phyloP scores from a whole-genome alignment of 1,140 invertebrate genomes.

The Triops longicaudatus region DNA sequence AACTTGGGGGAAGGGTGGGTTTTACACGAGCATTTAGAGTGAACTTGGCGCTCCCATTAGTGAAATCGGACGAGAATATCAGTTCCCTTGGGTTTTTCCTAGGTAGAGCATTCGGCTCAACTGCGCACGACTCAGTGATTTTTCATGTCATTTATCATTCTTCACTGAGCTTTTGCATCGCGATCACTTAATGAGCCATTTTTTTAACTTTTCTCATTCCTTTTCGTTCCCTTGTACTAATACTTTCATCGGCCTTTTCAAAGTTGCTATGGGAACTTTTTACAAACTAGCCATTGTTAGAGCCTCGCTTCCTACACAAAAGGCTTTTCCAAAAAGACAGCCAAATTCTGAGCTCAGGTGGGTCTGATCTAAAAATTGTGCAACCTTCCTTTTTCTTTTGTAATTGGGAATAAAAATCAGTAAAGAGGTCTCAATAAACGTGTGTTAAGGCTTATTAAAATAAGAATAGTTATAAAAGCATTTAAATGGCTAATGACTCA shows the following conservation, averaged over 20 bases:
- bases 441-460: no score
- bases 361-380: no score
- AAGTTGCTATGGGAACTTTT: neutral
- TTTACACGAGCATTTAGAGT: neutral
- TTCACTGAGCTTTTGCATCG: conserved; percentile 5
- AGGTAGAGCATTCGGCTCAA: neutral
- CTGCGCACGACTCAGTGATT: conserved; percentile 1
- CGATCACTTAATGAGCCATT: conserved; percentile 4
- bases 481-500: no score
- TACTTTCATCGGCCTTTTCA: conserved; percentile 3
- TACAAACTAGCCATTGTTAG: neutral
- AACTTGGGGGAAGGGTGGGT: neutral
- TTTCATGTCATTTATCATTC: conserved; percentile 9
- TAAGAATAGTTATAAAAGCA: no score
- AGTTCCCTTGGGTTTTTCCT: neutral
- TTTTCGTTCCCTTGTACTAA: neutral
- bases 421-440: no score
- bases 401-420: no score
- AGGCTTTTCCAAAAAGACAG: neutral
- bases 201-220: neutral
- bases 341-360: no score
- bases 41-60: conserved; percentile 6
- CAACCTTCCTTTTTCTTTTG: no score
- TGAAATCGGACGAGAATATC: conserved; percentile 12
- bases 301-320: neutral